Evolutionary conservation across 2,113 vertebrate species (phyloP), one percentile per base, ranked within the genome.

Genomic region (Xyliphius kryptos): DNA sequence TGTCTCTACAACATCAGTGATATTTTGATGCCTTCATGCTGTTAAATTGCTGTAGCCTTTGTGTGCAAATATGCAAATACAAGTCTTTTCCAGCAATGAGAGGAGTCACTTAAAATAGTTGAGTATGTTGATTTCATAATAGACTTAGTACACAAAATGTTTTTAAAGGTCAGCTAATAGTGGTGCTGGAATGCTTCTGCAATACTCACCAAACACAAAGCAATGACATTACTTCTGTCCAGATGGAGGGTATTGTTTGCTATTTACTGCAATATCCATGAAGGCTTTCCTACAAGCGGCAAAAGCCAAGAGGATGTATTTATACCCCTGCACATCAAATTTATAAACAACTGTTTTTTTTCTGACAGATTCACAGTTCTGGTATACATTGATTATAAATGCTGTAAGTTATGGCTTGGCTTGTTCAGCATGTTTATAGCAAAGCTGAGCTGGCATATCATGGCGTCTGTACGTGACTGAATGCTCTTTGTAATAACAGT

Each of bases 61-160:
- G 67, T 63, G 50, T 72, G 36, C 19, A n/a, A n/a, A n/a, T 37
- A 14, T 48, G 64, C 51, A 63, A 72, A 67, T 38, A 60, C 22
- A 49, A 43, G 32, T 54, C 15, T 37, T 54, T 67, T 58, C 60
- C 43, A 43, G 19, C 38, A 57, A 44, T 13, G 19, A 57, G 19
- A 5, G 15, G 19, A 57, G 55, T 22, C 55, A 43, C 9, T 57
- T 44, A 57, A 43, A 43, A 57, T 44, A 6, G 48, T 36, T 63
- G 56, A 58, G 54, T 49, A 66, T 67, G 58, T 57, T 66, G 63
- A 36, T 61, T 63, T 63, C 40, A 63, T 57, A 62, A 67, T 19
- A 67, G 60, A 19, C 43, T 48, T 20, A 22, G 46, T 14, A 54
- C 12, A n/a, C 49, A 63, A 67, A 67, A 58, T 52, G 51, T 48